Conservation (phyloP, 2,797 vertebrate genomes). For the Hypotaenidia philippensis region DNA sequence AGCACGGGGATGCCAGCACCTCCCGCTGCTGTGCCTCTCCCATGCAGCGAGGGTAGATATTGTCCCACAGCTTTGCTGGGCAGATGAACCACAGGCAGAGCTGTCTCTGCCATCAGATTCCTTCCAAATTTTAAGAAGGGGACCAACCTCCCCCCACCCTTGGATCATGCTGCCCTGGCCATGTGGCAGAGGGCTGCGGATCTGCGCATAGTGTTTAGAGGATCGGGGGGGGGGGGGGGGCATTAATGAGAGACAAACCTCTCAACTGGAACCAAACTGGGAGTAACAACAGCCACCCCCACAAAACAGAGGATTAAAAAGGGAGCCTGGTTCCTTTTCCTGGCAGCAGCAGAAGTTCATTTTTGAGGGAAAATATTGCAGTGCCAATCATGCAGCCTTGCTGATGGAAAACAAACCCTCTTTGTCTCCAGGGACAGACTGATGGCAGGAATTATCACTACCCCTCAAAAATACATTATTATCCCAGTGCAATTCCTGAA, state of each 20-base stretch:
- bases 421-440: background rate
- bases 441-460: background rate
- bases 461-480: background rate
- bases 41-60: accelerated
- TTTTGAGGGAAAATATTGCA: background rate
- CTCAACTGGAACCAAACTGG: background rate
- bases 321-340: background rate
- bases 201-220: background rate
- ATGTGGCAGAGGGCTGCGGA: accelerated
- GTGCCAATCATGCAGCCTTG: background rate
- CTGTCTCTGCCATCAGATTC: background rate
- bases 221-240: no score
- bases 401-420: background rate
- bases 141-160: accelerated
- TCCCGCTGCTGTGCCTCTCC: background rate
- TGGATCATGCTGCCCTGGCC: accelerated
- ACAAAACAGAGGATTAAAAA: background rate
- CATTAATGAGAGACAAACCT: background rate
- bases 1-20: accelerated
- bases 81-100: background rate
- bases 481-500: background rate
- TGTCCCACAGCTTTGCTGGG: accelerated
- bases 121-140: background rate
- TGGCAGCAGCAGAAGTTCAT: background rate
- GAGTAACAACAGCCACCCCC: background rate